Base-by-base conservation (phyloP, 2,113 vertebrate species). In the Calonectris borealis region DNA sequence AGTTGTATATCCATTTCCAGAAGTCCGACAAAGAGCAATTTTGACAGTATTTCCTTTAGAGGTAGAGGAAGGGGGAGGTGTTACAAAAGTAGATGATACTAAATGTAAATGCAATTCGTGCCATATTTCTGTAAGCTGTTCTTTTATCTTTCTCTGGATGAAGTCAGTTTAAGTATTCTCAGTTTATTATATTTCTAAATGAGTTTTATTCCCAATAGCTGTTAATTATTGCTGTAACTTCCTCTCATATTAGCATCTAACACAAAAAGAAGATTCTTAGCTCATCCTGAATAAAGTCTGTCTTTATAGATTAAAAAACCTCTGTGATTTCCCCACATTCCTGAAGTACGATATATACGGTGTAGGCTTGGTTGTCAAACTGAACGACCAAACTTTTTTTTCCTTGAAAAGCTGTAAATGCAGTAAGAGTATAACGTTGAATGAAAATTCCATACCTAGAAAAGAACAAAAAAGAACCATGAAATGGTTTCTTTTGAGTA, bases 151-250 rank as follows among this genome's bases (percentile, higher is more conserved):
- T 54, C 27, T 65, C 55, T 86, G 62, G 54, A 58, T 86, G 25
- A 86, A 71, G 61, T 88, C 64, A 73, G 49, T 60, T 73, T 66
- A 86, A 81, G 27, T 75, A 58, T 51, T 91, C 83, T 86, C 17
- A 61, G 57, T 46, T 94, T 61, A 62, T 91, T 86, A n/a, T 84
- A 46, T 86, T 94, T 83, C 83, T 86, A 84, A 94, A 83, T 75
- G n/a, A 90, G 16, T 86, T 94, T 86, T 65, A n/a, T 52, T 75
- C 48, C 60, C 51, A 65, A 22, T 86, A 69, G 64, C 66, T 83
- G 27, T 72, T 93, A 94, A 90, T 90, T 95, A 73, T 46, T 77
- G 54, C 36, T 0, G 0, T 77, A 61, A 51, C 38, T 72, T 90
- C 69, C 79, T 83, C 64, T 81, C 40, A 4, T 49, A 62, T 88